Conservation (phyloP, 2,888 invertebrate species). For the Marasmarcha lunaedactyla region DNA sequence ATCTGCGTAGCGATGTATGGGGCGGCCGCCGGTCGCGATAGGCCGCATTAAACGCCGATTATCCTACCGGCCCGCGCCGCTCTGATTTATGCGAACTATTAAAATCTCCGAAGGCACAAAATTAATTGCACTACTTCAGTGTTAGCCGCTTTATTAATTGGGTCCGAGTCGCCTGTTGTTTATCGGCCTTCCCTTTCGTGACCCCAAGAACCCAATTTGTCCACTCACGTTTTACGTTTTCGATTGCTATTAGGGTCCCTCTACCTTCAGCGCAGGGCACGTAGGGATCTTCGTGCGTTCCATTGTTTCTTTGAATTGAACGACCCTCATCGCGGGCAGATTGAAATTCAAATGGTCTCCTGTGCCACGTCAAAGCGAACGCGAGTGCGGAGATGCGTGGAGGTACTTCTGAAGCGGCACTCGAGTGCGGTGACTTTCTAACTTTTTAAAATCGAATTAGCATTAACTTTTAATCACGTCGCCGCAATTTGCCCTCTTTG, state of each 20-base stretch:
- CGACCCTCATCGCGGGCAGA: neutral
- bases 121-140: conserved; percentile 68
- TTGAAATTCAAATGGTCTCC: neutral
- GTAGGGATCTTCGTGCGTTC: conserved; percentile 19
- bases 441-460: conserved; percentile 1
- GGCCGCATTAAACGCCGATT: conserved; percentile 66
- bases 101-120: conserved; percentile 68
- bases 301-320: conserved; percentile 3
- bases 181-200: conserved; percentile 61
- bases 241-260: conserved; percentile 58
- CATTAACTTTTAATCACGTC: conserved; percentile 1
- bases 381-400: conserved; percentile 33
- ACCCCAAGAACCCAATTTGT: conserved; percentile 61
- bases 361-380: neutral
- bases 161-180: conserved; percentile 64
- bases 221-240: conserved; percentile 61
- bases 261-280: conserved; percentile 36
- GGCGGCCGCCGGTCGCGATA: conserved; percentile 29
- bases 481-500: neutral
- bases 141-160: conserved; percentile 66
- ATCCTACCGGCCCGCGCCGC: conserved; percentile 51
- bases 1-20: conserved; percentile 29
- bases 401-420: neutral
- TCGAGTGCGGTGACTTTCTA: neutral
- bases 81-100: conserved; percentile 69